Conservation (phyloP, 2,888 invertebrate genomes). For the Hermaeophaga mercurialis region DNA sequence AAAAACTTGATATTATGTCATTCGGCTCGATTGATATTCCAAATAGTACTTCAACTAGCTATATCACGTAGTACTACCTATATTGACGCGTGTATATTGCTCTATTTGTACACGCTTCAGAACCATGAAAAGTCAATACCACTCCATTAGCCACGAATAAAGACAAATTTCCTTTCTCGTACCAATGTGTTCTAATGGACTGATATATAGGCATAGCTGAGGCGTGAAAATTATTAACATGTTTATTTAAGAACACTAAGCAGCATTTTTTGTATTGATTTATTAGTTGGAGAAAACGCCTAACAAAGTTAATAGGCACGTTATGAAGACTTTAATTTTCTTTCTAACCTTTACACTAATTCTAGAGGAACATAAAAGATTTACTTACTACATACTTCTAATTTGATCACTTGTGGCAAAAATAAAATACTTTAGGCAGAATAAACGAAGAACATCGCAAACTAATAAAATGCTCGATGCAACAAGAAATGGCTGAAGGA, state of each 20-base stretch:
- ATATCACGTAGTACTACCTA: slow-evolving; percentile 13
- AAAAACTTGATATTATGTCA: slow-evolving; percentile 25
- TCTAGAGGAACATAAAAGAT: too few relatives aligned
- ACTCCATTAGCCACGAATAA: slow-evolving; percentile 21
- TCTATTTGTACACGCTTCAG: slow-evolving; percentile 22
- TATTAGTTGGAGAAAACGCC: background rate
- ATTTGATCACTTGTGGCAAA: too few relatives aligned
- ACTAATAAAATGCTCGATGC: too few relatives aligned
- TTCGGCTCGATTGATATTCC: slow-evolving; percentile 18
- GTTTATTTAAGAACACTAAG: background rate
- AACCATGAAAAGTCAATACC: slow-evolving; percentile 26
- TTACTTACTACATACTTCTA: too few relatives aligned
- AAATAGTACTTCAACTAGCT: slow-evolving; percentile 17
- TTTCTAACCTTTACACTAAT: too few relatives aligned
- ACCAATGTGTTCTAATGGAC: slow-evolving; percentile 22
- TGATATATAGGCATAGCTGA: slow-evolving; percentile 9
- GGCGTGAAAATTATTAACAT: slow-evolving; percentile 20
- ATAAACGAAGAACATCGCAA: too few relatives aligned
- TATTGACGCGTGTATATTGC: slow-evolving; percentile 26
- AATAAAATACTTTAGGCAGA: too few relatives aligned
- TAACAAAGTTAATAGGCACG: too few relatives aligned
- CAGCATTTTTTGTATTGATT: background rate
- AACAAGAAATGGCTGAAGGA: too few relatives aligned
- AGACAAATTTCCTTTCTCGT: slow-evolving; percentile 26
- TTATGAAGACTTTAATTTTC: too few relatives aligned